Evolutionary conservation across 2,113 vertebrate genomes (phyloP).

Genomic region (Arvicanthis niloticus): DNA sequence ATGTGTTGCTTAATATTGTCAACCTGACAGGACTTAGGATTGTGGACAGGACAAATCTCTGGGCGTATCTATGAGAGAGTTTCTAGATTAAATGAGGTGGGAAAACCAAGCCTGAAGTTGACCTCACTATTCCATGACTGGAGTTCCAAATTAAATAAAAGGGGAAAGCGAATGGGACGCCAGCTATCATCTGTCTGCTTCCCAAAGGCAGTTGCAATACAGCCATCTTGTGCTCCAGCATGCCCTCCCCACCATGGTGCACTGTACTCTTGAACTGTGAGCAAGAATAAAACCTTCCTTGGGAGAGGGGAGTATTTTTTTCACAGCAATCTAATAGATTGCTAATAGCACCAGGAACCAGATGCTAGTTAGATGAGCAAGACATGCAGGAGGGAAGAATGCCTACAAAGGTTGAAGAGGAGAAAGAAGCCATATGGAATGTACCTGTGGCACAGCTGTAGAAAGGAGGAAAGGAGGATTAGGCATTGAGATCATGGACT

Average conservation of each 20-base stretch:
- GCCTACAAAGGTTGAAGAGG: background rate
- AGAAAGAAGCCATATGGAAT: background rate
- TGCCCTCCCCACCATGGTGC: too few relatives aligned
- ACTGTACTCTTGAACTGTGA: background rate
- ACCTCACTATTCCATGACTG: too few relatives aligned
- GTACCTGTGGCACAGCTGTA: background rate
- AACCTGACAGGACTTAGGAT: background rate
- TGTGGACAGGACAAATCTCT: background rate
- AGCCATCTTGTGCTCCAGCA: background rate
- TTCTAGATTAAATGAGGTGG: background rate
- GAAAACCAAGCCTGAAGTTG: background rate
- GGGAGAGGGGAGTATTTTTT: background rate
- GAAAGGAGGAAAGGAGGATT: background rate
- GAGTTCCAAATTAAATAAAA: background rate
- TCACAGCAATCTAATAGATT: too few relatives aligned
- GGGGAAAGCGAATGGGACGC: background rate
- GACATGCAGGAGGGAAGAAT: background rate
- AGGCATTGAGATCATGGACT: too few relatives aligned
- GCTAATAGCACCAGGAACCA: too few relatives aligned
- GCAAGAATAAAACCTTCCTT: background rate
- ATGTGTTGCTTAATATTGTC: background rate
- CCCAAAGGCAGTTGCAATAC: too few relatives aligned
- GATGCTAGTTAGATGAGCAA: background rate
- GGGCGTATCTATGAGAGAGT: background rate
- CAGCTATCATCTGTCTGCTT: background rate